These are phyloP conservation scores for Albula goreensis DNA, from an alignment of 2,113 vertebrate genomes.

Conservation along the genomic window DNA sequence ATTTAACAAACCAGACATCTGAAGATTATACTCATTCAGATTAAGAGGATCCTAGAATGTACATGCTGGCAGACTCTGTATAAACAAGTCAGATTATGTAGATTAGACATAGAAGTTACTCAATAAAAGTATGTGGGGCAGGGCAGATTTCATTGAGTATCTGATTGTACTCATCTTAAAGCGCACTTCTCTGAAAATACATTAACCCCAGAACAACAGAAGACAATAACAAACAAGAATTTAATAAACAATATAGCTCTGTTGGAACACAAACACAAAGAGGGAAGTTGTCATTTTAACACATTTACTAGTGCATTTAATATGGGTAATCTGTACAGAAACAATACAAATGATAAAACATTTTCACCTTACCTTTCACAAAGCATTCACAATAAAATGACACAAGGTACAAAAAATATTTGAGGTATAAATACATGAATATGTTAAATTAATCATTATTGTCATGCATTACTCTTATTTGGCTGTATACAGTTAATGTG, in stretches of 20 bases:
- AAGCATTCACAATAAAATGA: slow-evolving; percentile 89
- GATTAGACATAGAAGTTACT: too few relatives aligned
- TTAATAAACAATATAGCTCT: neutral
- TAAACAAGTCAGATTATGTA: too few relatives aligned
- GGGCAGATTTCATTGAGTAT: too few relatives aligned
- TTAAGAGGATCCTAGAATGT: too few relatives aligned
- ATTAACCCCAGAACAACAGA: neutral
- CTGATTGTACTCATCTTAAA: too few relatives aligned
- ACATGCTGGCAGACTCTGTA: too few relatives aligned
- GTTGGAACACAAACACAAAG: neutral
- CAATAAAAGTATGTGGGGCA: too few relatives aligned
- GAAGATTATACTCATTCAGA: too few relatives aligned
- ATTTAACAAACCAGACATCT: too few relatives aligned
- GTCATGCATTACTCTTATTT: slow-evolving; percentile 86
- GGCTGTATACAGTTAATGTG: slow-evolving; percentile 79
- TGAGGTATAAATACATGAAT: slow-evolving; percentile 98
- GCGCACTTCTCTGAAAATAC: too few relatives aligned
- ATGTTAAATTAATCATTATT: slow-evolving; percentile 94
- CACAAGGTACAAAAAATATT: slow-evolving; percentile 83
- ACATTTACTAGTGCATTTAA: slow-evolving; percentile 97
- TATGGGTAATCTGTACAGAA: slow-evolving; percentile 93
- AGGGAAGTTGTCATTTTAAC: slow-evolving; percentile 62
- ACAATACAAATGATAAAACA: slow-evolving; percentile 88
- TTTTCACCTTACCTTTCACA: slow-evolving; percentile 77
- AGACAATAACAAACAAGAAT: neutral